phyloP scores from a whole-genome alignment of 2,888 invertebrate genomes.

The Pyrgus malvae region DNA sequence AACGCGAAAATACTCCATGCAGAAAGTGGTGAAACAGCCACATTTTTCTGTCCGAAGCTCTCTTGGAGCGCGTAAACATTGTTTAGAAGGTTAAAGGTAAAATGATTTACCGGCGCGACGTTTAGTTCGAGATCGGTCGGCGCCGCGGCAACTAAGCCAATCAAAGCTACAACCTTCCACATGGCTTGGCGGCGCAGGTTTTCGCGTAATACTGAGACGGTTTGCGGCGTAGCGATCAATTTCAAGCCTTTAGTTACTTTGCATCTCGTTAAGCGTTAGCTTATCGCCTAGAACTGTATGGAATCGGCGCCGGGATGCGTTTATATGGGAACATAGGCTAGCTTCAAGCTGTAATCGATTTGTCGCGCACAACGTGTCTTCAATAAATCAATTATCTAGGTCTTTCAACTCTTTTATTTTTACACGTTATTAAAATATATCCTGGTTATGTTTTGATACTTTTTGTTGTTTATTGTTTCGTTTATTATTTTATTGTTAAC shows the following conservation, averaged over 20 bases:
- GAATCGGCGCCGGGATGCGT: conserved; percentile 29
- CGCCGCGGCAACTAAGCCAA: conserved; percentile 51
- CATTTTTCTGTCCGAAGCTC: conserved; percentile 59
- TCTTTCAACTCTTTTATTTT: conserved; percentile 22
- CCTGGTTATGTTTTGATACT: conserved; percentile 5
- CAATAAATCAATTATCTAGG: conserved; percentile 31
- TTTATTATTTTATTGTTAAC: neutral
- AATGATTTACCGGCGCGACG: conserved; percentile 59
- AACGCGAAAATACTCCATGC: conserved; percentile 70
- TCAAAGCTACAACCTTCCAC: conserved; percentile 52
- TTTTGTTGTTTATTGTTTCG: neutral
- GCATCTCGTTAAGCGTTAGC: conserved; percentile 46
- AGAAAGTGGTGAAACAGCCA: conserved; percentile 67
- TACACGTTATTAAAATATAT: conserved; percentile 1
- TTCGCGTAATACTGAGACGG: conserved; percentile 47
- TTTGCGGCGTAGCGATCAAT: conserved; percentile 49
- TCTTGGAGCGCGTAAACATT: conserved; percentile 65
- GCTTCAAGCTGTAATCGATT: conserved; percentile 36
- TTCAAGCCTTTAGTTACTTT: conserved; percentile 42
- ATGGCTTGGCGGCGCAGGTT: conserved; percentile 48
- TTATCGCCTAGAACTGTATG: conserved; percentile 30
- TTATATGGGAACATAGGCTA: conserved; percentile 35
- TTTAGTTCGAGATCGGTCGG: conserved; percentile 45
- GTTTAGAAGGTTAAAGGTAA: conserved; percentile 61
- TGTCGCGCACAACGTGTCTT: conserved; percentile 22